phyloP scores from a whole-genome alignment of 1,140 invertebrate species.

The Anadara kagoshimensis region DNA sequence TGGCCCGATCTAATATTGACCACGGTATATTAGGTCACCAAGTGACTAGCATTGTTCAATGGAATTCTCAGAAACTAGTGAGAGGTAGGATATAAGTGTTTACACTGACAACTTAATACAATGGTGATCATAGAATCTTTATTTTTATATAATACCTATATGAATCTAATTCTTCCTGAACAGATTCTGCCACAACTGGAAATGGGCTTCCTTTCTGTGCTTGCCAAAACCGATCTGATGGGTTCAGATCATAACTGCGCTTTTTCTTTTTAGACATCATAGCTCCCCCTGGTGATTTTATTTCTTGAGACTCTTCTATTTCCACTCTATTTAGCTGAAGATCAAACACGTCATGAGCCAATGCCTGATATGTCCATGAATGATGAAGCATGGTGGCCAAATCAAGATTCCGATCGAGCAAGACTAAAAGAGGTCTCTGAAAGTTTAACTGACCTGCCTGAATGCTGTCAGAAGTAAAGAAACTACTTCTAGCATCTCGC shows the following conservation, averaged over 20 bases:
- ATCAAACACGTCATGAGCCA: constrained; percentile 96
- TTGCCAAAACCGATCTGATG: constrained; percentile 92
- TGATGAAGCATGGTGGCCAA: constrained; percentile 98
- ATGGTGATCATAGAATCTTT: not conserved
- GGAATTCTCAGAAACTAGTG: no score
- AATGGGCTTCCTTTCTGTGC: constrained; percentile 96
- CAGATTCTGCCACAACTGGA: constrained; percentile 97
- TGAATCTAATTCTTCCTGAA: constrained; percentile 97
- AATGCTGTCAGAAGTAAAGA: constrained; percentile 90
- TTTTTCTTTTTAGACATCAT: constrained; percentile 77
- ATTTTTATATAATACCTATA: constrained; percentile 76
- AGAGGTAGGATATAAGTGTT: no score
- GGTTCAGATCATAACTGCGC: constrained; percentile 92
- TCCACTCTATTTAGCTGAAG: constrained; percentile 91
- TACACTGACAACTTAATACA: not conserved
- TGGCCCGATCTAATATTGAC: no score
- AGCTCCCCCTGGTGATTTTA: constrained; percentile 53
- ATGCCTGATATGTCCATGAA: constrained; percentile 97
- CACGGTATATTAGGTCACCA: no score
- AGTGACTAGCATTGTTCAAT: no score
- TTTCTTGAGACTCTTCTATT: constrained; percentile 82
- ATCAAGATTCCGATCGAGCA: constrained; percentile 96
- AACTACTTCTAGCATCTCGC: constrained; percentile 95
- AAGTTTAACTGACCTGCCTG: constrained; percentile 86
- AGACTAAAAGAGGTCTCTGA: constrained; percentile 92